phyloP scores from a whole-genome alignment of 2,888 invertebrate species.

The Monoplex corrugatus region DNA sequence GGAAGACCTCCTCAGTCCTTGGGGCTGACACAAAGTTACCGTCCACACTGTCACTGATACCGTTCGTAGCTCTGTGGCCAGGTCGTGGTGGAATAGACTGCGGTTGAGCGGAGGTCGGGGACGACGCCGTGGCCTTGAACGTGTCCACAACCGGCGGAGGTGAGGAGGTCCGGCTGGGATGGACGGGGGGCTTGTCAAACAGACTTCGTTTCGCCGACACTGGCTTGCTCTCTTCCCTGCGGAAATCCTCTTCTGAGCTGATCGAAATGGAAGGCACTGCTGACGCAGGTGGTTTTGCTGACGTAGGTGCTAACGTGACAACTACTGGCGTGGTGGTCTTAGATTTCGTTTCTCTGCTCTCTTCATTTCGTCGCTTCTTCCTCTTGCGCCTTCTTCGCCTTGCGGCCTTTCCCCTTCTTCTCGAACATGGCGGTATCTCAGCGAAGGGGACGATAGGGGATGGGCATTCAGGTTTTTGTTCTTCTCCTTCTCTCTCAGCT shows the following conservation, averaged over 20 bases:
- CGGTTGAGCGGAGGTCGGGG: background rate
- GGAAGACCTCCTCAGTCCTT: background rate
- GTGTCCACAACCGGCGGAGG: constrained; percentile 11
- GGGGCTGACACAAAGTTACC: background rate
- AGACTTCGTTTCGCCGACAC: background rate
- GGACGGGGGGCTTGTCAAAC: constrained; percentile 30
- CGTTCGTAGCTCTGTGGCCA: background rate
- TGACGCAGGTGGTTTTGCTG: background rate
- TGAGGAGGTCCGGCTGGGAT: background rate
- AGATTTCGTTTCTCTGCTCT: background rate
- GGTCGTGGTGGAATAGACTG: background rate
- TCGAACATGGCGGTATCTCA: constrained; percentile 75
- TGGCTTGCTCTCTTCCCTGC: background rate
- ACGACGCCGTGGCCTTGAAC: background rate
- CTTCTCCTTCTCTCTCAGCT: constrained; percentile 70
- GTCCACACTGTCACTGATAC: background rate
- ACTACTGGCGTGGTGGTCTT: background rate
- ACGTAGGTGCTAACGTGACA: background rate
- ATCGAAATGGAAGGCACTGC: constrained; percentile 33
- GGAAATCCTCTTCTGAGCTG: background rate
- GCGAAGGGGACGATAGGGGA: constrained; percentile 76
- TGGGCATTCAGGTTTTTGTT: constrained; percentile 69
- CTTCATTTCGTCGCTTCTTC: constrained; percentile 35
- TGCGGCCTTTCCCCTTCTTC: constrained; percentile 52
- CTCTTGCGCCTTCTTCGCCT: constrained; percentile 40